These are phyloP conservation scores for Vulpes ferrilata DNA, from an alignment of 2,113 vertebrate species.

Conservation along the genomic window DNA sequence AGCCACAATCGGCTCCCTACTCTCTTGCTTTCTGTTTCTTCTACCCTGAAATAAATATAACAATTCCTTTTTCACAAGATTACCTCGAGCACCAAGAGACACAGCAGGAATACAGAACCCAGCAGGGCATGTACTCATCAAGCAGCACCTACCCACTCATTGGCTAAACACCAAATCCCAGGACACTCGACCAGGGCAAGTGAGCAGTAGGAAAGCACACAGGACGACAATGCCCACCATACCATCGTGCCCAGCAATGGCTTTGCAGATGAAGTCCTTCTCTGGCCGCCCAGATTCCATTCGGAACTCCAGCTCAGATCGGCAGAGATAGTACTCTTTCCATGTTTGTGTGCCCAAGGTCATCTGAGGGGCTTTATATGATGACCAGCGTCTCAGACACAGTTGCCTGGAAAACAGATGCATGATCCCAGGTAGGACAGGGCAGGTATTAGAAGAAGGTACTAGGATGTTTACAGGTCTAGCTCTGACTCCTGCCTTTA, in stretches of 20 bases:
- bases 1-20: not conserved
- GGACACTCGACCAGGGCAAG: not conserved
- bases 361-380: constrained; percentile 85
- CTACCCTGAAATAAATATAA: not conserved
- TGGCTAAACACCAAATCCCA: not conserved
- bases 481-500: not conserved
- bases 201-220: not conserved
- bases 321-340: constrained; percentile 90
- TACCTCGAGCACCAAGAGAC: not conserved
- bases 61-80: not conserved
- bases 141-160: not conserved
- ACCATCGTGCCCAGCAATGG: constrained; percentile 90
- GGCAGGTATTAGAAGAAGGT: not conserved
- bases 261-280: constrained; percentile 88
- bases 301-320: constrained; percentile 86
- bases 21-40: not conserved
- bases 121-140: not conserved
- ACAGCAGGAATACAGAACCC: not conserved
- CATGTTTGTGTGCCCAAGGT: constrained; percentile 83
- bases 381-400: constrained; percentile 89
- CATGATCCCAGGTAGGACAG: not conserved
- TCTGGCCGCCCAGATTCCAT: constrained; percentile 87
- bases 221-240: not conserved
- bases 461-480: not conserved
- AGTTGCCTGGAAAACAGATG: constrained; percentile 84